phyloP scores from a whole-genome alignment of 2,113 vertebrate genomes.

The Suncus etruscus region DNA sequence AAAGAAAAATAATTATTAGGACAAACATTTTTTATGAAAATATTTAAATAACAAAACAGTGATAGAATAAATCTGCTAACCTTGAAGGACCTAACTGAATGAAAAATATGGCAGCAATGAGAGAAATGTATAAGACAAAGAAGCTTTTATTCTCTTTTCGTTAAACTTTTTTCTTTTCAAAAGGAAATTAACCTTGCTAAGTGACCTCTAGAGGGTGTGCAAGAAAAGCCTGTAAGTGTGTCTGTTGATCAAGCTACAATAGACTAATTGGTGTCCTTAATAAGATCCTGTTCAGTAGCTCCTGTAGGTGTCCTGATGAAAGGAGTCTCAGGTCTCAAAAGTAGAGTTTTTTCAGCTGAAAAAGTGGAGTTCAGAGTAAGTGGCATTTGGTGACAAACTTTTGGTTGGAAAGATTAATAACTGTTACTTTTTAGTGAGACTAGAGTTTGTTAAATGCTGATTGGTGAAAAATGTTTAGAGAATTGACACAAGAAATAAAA shows the following conservation, averaged over 20 bases:
- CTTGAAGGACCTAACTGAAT: conserved; percentile 5
- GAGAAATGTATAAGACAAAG: neutral
- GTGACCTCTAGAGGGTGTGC: neutral
- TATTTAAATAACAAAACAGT: neutral
- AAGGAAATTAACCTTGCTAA: conserved; percentile 10
- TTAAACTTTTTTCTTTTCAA: neutral
- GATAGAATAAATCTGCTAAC: neutral
- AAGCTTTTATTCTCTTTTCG: neutral
- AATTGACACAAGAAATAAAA: neutral
- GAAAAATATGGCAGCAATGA: neutral
- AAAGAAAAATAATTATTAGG: neutral
- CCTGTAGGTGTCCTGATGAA: neutral
- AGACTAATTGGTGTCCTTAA: neutral
- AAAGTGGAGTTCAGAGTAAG: neutral
- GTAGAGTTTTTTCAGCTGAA: rapidly evolving
- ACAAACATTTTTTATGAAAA: neutral
- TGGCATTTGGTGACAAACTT: neutral
- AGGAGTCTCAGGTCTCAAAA: neutral
- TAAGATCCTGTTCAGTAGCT: neutral
- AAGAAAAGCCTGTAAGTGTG: neutral
- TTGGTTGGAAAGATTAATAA: neutral
- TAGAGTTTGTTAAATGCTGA: neutral
- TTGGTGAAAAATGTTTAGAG: neutral
- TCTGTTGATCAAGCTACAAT: neutral
- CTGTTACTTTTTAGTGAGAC: conserved; percentile 17